phyloP scores from a whole-genome alignment of 2,113 vertebrate genomes.

The Nycticebus coucang region DNA sequence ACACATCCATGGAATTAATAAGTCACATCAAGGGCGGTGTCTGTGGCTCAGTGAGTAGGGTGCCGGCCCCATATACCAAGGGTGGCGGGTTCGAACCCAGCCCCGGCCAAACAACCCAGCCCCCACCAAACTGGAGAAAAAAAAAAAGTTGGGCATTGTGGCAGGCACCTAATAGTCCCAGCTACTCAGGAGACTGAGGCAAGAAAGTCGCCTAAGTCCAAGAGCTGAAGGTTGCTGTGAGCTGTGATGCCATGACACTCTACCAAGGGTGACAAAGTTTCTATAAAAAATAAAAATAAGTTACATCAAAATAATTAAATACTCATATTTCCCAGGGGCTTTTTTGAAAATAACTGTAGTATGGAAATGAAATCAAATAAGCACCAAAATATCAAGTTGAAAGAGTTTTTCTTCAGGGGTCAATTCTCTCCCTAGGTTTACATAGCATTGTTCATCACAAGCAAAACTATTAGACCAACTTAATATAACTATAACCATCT shows the following conservation, averaged over 20 bases:
- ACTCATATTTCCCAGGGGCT: not conserved
- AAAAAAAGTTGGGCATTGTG: too few species aligned
- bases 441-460: not conserved
- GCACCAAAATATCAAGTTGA: not conserved
- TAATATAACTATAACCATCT: not conserved
- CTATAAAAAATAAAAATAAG: not conserved
- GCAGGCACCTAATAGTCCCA: too few species aligned
- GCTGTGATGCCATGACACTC: too few species aligned
- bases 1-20: not conserved
- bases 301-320: not conserved
- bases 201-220: too few species aligned
- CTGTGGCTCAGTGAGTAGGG: too few species aligned
- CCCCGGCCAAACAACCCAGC: too few species aligned
- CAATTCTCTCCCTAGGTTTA: not conserved
- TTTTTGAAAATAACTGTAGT: not conserved
- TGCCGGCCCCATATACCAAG: too few species aligned
- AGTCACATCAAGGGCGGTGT: not conserved
- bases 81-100: too few species aligned
- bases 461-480: not conserved
- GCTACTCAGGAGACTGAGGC: too few species aligned
- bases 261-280: too few species aligned
- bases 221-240: too few species aligned
- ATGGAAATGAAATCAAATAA: conserved; percentile 47
- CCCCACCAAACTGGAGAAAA: too few species aligned
- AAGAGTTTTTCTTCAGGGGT: not conserved